These are phyloP conservation scores for Miniopterus natalensis DNA, from an alignment of 2,113 vertebrate genomes.

Conservation along the genomic window DNA sequence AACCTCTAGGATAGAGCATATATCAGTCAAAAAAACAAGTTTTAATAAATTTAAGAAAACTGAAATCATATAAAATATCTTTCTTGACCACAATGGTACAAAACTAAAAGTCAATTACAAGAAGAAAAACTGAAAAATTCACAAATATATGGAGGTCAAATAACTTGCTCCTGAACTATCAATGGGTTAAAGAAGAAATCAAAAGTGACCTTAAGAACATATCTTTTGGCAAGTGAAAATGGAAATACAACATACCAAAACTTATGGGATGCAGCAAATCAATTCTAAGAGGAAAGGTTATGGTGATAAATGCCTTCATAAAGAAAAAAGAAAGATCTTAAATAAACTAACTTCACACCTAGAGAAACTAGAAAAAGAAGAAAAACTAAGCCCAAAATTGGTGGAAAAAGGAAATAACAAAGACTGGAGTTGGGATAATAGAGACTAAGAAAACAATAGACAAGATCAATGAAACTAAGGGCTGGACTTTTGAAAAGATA, in stretches of 20 bases:
- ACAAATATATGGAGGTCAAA: neutral
- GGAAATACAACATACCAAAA: neutral
- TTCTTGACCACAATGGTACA: neutral
- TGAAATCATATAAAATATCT: neutral
- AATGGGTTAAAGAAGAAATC: neutral
- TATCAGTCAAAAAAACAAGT: neutral
- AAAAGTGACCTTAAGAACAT: neutral
- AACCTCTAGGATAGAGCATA: neutral
- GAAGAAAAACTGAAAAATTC: slow-evolving; percentile 14
- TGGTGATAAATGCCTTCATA: neutral
- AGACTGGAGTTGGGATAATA: neutral
- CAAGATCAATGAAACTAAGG: neutral
- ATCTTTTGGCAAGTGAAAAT: neutral
- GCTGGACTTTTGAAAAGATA: neutral
- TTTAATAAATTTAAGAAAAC: neutral
- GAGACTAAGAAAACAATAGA: neutral
- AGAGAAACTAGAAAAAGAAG: neutral
- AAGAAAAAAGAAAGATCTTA: neutral
- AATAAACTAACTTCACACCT: neutral
- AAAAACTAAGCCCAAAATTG: neutral
- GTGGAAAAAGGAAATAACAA: neutral
- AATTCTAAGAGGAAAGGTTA: neutral
- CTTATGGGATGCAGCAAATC: neutral
- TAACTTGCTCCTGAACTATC: neutral
- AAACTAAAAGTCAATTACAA: neutral